These are phyloP conservation scores for Candoia aspera DNA, from an alignment of 2,113 vertebrate genomes.

Conservation along the genomic window DNA sequence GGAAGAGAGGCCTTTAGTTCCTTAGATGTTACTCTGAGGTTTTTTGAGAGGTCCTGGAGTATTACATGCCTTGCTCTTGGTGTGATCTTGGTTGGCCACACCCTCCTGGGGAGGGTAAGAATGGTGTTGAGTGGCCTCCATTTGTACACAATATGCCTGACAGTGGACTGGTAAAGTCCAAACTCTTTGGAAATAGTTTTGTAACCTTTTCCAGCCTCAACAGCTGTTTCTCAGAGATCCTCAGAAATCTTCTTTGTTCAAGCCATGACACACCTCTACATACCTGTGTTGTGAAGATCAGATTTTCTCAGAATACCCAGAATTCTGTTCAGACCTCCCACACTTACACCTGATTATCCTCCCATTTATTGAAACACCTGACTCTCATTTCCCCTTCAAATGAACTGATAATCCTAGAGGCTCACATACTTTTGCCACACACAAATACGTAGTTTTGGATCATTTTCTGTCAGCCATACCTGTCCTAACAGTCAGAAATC, in stretches of 20 bases:
- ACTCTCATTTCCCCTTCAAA: too few species aligned
- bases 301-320: background rate
- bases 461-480: too few species aligned
- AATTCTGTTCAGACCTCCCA: background rate
- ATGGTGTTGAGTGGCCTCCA: background rate
- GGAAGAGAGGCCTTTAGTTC: background rate
- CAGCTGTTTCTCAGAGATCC: background rate
- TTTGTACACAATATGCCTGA: background rate
- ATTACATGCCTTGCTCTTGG: background rate
- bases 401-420: too few species aligned
- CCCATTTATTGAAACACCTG: background rate
- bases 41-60: background rate
- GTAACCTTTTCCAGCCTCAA: background rate
- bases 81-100: background rate
- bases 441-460: too few species aligned
- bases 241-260: background rate
- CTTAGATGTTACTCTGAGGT: background rate
- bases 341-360: background rate
- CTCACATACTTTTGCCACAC: too few species aligned
- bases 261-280: background rate
- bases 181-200: background rate
- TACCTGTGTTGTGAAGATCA: background rate
- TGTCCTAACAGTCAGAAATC: too few species aligned
- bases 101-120: background rate
- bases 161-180: background rate